Evolutionary conservation across 2,888 invertebrate species (phyloP), one percentile per base, ranked within the genome.

Genomic region (Sarcophaga subvicina): DNA sequence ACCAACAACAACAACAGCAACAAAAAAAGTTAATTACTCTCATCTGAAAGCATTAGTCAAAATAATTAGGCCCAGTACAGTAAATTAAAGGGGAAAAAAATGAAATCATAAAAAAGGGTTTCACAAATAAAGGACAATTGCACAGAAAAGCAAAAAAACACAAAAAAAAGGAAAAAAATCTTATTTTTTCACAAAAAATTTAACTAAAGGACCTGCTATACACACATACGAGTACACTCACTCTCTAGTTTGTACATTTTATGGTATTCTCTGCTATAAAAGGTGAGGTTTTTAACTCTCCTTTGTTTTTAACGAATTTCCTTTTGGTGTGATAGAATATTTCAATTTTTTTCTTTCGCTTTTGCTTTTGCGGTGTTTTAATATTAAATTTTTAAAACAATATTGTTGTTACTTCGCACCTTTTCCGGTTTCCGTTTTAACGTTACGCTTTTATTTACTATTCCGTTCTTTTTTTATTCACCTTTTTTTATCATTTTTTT

Each of bases 341-440:
- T 54, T 17, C 17, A 25, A 47, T 67, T 54, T 67, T 78, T 66
- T 78, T 73, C 72, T 62, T 67, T 71, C 10, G 37, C 37, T 37
- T 37, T 37, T 37, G 8, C 37, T 37, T 8, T 37, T 37, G 10
- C 37, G 37, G 37, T 37, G 37, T 37, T 37, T 37, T 37, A 37
- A 37, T 37, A 37, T 37, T 37, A 37, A 37, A 79, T 70, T 79
- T 84, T 84, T 60, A 88, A 90, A 89, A 88, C 87, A 75, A 79
- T 64, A 70, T 86, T 86, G 75, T 81, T 87, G 66, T 84, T 77
- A 89, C 89, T 91, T 91, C 90, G 90, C 91, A 90, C 91, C 91
- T 91, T 90, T 91, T 91, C 90, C 91, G 90, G 88, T 87, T 88
- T 88, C 81, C 85, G 83, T 86, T 88, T 84, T 78, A 78, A 73